These are phyloP conservation scores for Pachyramphus minor DNA, from an alignment of 2,113 vertebrate species.

Conservation along the genomic window DNA sequence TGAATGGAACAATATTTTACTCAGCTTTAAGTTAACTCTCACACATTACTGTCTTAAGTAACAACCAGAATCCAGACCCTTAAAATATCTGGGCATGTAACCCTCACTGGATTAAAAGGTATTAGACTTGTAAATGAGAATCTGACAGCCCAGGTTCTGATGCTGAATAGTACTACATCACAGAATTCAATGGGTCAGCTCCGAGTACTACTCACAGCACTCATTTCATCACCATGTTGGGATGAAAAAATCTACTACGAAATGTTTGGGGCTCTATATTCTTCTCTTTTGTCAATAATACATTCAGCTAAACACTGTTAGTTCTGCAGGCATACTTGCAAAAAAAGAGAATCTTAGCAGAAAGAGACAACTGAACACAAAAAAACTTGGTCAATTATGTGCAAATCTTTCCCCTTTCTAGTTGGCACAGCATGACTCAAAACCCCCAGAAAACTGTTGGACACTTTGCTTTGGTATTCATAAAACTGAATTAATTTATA, in stretches of 20 bases:
- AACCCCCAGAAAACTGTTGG: accelerated
- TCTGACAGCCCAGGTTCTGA: not conserved
- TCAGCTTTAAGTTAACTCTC: not conserved
- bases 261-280: not conserved
- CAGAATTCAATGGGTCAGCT: not conserved
- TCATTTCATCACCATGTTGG: not conserved
- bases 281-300: not conserved
- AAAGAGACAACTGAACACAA: not conserved
- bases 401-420: not conserved
- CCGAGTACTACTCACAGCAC: not conserved
- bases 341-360: not conserved
- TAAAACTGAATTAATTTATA: not conserved
- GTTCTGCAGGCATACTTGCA: not conserved
- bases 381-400: not conserved
- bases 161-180: not conserved
- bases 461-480: not conserved
- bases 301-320: not conserved
- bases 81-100: not conserved
- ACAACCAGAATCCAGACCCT: not conserved
- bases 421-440: not conserved
- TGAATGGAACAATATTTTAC: not conserved
- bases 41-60: not conserved
- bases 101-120: not conserved
- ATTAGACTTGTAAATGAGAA: not conserved
- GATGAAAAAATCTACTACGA: not conserved